A percentile compares a stretch with the other conserved stretches of the same genome.
phyloP scores from a whole-genome alignment of 2,797 vertebrate species.

The Pantherophis vulpinus region DNA sequence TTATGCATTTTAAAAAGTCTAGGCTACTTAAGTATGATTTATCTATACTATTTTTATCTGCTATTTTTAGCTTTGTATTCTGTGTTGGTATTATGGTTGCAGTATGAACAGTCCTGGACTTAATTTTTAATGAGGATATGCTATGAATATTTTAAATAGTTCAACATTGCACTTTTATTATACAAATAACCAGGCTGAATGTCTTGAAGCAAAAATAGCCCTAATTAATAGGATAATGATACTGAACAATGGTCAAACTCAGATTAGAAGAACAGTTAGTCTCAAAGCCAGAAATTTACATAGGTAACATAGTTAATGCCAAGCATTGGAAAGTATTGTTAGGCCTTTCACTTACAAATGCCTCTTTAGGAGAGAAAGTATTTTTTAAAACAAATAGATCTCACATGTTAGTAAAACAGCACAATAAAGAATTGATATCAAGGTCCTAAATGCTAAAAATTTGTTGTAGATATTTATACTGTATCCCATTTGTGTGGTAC shows the following conservation, averaged over 20 bases:
- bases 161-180: neutral
- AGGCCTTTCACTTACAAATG: neutral
- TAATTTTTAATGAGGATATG: neutral
- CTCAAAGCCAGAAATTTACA: neutral
- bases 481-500: neutral
- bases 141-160: neutral
- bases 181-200: neutral
- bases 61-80: neutral
- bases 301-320: neutral
- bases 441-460: neutral
- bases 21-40: neutral
- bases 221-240: neutral
- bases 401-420: neutral
- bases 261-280: neutral
- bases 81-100: neutral
- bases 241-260: neutral
- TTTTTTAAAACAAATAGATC: neutral
- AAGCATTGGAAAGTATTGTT: neutral
- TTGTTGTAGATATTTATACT: neutral
- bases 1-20: neutral
- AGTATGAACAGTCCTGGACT: neutral
- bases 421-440: neutral
- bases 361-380: neutral
- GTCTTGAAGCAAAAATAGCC: neutral
- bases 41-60: neutral